A percentile compares a stretch with the other conserved stretches of the same genome.
Conservation (phyloP, 1,140 invertebrate species). For the Cecropterus lyciades region DNA sequence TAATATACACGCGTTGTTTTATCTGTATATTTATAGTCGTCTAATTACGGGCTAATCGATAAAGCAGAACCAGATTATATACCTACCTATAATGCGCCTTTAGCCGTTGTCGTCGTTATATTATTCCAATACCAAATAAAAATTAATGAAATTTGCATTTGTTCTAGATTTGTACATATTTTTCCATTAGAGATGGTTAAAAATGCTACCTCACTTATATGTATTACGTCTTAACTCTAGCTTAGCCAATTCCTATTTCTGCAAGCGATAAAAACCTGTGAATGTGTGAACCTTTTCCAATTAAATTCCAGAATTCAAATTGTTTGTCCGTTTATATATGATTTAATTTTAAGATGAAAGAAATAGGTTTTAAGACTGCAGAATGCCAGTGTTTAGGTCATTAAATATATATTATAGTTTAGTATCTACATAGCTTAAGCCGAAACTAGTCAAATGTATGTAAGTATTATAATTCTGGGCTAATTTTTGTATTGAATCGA, state of each 20-base stretch:
- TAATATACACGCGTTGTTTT: constrained; percentile 65
- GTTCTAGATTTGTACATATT: constrained; percentile 77
- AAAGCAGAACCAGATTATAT: constrained; percentile 41
- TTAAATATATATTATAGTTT: constrained; percentile 61
- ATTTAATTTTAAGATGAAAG: constrained; percentile 33
- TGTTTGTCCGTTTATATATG: constrained; percentile 16
- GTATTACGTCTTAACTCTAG: constrained; percentile 69
- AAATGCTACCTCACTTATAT: constrained; percentile 80
- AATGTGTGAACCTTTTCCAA: constrained; percentile 35
- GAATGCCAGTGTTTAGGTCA: constrained; percentile 73
- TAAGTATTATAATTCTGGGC: constrained; percentile 53
- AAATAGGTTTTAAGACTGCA: constrained; percentile 73
- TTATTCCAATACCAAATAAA: constrained; percentile 67
- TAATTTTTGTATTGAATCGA: constrained; percentile 62
- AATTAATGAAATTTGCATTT: constrained; percentile 58
- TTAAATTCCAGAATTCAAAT: constrained; percentile 16
- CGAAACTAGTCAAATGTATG: constrained; percentile 79
- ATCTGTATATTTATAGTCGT: constrained; percentile 65
- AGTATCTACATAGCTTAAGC: constrained; percentile 57
- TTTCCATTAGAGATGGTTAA: constrained; percentile 79
- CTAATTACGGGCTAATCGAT: constrained; percentile 55
- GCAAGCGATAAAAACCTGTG: constrained; percentile 27
- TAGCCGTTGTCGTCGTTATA: constrained; percentile 51
- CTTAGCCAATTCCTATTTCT: constrained; percentile 71
- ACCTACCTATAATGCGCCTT: constrained; percentile 45